Evolutionary conservation across 2,113 vertebrate species (phyloP).

Genomic region (Centropus bengalensis): DNA sequence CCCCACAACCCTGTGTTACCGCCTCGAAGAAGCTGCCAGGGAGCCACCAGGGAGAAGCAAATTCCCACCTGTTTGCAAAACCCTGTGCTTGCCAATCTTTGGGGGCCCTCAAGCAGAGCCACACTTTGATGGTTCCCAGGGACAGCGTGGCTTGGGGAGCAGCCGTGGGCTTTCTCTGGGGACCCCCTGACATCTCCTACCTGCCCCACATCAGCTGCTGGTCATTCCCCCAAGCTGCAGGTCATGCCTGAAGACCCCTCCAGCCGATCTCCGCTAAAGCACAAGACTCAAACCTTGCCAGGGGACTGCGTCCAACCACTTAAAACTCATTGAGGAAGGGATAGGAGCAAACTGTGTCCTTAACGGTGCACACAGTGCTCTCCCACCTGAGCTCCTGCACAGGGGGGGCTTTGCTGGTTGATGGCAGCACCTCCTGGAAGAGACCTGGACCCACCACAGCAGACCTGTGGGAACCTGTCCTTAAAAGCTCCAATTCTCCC

Average conservation of each 20-base stretch:
- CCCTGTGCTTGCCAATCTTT: rapidly evolving
- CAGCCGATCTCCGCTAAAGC: not conserved
- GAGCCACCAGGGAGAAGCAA: not conserved
- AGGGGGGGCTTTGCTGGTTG: not conserved
- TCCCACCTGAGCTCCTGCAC: not conserved
- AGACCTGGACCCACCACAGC: not conserved
- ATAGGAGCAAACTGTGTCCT: rapidly evolving
- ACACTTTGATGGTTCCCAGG: rapidly evolving
- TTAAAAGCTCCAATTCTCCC: not conserved
- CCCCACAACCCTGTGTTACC: not conserved
- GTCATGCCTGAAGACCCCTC: not conserved
- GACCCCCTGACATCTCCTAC: not conserved
- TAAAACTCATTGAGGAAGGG: not conserved
- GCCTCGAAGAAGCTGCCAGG: not conserved
- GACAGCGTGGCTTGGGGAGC: not conserved
- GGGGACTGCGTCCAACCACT: not conserved
- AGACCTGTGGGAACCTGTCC: not conserved
- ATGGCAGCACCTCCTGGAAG: not conserved
- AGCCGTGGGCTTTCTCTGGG: rapidly evolving
- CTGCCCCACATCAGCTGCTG: not conserved
- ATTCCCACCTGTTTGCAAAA: not conserved
- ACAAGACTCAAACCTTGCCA: not conserved
- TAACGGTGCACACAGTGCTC: rapidly evolving
- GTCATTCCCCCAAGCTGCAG: no score
- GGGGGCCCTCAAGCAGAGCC: not conserved